Percentiles rank a stretch among this genome's conserved stretches.
These are phyloP conservation scores for Ephydatia muelleri DNA, from an alignment of 37 sponge, comb jelly and placozoan species.

Conservation along the genomic window DNA sequence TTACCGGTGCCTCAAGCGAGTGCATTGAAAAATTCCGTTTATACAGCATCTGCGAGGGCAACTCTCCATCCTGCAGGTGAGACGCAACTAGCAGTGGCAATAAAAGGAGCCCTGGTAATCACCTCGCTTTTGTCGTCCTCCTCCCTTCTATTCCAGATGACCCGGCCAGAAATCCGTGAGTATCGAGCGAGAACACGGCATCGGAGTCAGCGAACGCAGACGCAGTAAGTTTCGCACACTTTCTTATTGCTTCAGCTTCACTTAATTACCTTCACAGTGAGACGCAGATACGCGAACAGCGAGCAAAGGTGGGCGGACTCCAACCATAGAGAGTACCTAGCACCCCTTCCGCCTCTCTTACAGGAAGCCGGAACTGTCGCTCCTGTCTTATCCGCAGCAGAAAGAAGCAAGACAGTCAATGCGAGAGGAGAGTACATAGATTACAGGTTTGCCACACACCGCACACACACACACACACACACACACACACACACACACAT, in stretches of 20 bases:
- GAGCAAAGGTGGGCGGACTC: slow-evolving; percentile 31
- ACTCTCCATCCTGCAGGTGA: slow-evolving; percentile 73
- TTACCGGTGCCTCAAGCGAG: not conserved
- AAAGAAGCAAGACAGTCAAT: slow-evolving; percentile 71
- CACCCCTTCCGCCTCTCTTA: not conserved
- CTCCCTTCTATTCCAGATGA: slow-evolving; percentile 43
- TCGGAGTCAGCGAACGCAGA: slow-evolving; percentile 3
- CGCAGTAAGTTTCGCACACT: slow-evolving; percentile 33
- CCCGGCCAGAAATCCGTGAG: slow-evolving; percentile 68
- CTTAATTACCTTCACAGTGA: slow-evolving; percentile 26
- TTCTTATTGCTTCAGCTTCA: not conserved
- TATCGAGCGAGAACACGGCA: slow-evolving; percentile 40
- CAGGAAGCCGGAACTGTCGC: slow-evolving; percentile 5
- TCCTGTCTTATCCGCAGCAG: slow-evolving; percentile 43
- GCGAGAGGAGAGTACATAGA: slow-evolving; percentile 76
- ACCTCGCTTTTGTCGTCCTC: not conserved
- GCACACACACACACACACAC: not conserved
- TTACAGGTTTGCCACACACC: slow-evolving; percentile 20
- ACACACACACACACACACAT: not conserved
- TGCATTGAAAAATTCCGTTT: too few species aligned
- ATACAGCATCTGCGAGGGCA: slow-evolving; percentile 71
- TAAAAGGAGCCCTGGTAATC: not conserved
- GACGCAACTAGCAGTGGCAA: not conserved
- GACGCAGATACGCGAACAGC: slow-evolving; percentile 25
- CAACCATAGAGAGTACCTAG: not conserved